Evolutionary conservation across 2,113 vertebrate genomes (phyloP), one percentile per base, ranked within the genome.

Genomic region (Megaceryle torquata): DNA sequence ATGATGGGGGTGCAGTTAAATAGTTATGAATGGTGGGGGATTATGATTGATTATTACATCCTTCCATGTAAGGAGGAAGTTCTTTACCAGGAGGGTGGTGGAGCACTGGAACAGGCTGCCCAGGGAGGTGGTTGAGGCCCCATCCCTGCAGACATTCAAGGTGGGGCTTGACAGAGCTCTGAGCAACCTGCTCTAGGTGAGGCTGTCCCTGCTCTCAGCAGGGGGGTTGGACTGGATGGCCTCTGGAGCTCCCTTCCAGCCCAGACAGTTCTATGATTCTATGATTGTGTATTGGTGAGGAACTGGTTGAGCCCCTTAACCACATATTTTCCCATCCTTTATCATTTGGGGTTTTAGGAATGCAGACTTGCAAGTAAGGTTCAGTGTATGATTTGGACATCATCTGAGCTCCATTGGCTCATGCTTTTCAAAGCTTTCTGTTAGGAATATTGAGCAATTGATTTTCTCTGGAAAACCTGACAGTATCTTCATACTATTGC

Each of bases 401-500:
- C 81, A 92, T n/a, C 28, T 74, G 46, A 69, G 53, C 57, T 84
- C 39, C 53, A 71, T 2, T 71, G 65, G 50, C 48, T 91, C 41
- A 37, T 31, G 46, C 31, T 93, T 86, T 92, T 89, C 87, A 82
- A 92, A 84, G 70, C 33, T 70, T 88, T 94, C 82, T 96, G 65
- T 86, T 88, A 50, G 50, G 41, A 94, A 88, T 96, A 91, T 91
- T 54, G 71, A 86, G n/a, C 67, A 82, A 94, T 80, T 91, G 89
- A 92, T 97, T 96, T 95, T 93, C 74, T 68, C 74, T 93, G 50
- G 80, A 86, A 90, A 95, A 88, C 46, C 20, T 29, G 57, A 74
- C 33, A 61, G 60, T 4, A 25, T 91, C 67, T 87, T 93, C 61
- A 59, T 93, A 20, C 59, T 69, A 8, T 75, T 87, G 74, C 89